phyloP scores from a whole-genome alignment of 1,140 invertebrate genomes.

The Camponotus pennsylvanicus region DNA sequence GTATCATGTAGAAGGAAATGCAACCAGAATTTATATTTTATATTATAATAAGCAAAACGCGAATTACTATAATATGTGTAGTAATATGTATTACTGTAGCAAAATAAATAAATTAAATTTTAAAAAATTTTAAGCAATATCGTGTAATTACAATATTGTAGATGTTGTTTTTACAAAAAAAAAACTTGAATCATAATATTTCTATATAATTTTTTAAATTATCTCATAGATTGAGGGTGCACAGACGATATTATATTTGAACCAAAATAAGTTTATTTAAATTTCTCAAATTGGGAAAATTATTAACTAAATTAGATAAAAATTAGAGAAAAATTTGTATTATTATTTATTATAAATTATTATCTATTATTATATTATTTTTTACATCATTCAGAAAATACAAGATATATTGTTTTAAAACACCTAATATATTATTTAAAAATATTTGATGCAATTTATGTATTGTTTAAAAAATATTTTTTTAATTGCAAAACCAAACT shows the following conservation, averaged over 20 bases:
- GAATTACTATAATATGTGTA: too few species aligned
- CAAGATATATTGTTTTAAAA: neutral
- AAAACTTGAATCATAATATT: neutral
- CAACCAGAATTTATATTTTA: slow-evolving; percentile 8
- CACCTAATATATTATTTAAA: neutral
- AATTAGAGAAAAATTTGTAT: neutral
- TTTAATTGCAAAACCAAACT: neutral
- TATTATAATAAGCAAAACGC: slow-evolving; percentile 9
- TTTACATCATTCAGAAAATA: neutral
- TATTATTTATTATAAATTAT: neutral
- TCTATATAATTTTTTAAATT: neutral
- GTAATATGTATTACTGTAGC: too few species aligned
- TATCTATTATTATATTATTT: neutral
- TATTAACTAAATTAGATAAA: neutral
- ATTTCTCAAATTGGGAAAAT: neutral
- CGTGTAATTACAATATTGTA: neutral
- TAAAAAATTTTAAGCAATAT: neutral
- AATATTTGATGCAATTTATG: neutral
- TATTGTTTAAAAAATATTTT: neutral
- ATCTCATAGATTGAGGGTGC: neutral
- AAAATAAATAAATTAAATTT: neutral
- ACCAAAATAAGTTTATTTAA: neutral
- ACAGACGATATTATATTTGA: neutral
- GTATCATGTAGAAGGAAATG: neutral
- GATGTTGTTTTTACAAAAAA: neutral